Evolutionary conservation across 2,888 invertebrate species (phyloP).

Genomic region (Drosophila gaucha): DNA sequence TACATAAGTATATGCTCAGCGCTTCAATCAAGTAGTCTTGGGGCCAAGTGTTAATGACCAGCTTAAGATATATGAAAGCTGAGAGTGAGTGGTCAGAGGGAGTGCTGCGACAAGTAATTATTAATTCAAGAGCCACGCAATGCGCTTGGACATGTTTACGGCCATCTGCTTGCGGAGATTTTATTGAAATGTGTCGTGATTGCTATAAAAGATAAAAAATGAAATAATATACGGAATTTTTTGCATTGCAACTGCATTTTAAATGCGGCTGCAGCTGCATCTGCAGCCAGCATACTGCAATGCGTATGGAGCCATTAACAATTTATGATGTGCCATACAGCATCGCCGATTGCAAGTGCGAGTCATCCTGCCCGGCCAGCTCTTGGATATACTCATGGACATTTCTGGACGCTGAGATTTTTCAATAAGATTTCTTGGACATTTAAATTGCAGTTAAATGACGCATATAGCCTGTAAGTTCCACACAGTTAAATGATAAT

Average conservation of each 20-base stretch:
- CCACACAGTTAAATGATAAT: conserved; percentile 42
- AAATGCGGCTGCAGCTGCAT: conserved; percentile 28
- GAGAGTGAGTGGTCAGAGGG: neutral
- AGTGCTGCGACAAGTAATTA: conserved; percentile 59
- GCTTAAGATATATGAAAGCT: conserved; percentile 22
- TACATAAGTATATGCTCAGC: neutral
- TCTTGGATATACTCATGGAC: conserved; percentile 3
- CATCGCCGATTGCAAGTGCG: conserved; percentile 51
- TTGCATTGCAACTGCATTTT: conserved; percentile 36
- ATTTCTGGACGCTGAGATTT: conserved; percentile 50
- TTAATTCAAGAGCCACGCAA: conserved; percentile 70
- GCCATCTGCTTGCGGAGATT: conserved; percentile 41
- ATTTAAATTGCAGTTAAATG: conserved; percentile 63
- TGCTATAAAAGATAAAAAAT: conserved; percentile 38
- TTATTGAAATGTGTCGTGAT: conserved; percentile 63
- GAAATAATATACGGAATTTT: conserved; percentile 28
- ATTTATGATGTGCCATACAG: conserved; percentile 72
- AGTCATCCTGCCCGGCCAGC: conserved; percentile 16
- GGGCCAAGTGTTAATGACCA: conserved; percentile 39
- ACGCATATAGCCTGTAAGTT: conserved; percentile 18
- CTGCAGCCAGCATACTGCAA: conserved; percentile 6
- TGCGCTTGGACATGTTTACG: conserved; percentile 50
- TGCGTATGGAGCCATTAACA: conserved; percentile 65
- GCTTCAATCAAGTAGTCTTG: conserved; percentile 9
- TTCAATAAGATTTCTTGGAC: conserved; percentile 25